Conservation (phyloP, 53 echinoderm and acorn worm species). For the Echinometra lucunter region DNA sequence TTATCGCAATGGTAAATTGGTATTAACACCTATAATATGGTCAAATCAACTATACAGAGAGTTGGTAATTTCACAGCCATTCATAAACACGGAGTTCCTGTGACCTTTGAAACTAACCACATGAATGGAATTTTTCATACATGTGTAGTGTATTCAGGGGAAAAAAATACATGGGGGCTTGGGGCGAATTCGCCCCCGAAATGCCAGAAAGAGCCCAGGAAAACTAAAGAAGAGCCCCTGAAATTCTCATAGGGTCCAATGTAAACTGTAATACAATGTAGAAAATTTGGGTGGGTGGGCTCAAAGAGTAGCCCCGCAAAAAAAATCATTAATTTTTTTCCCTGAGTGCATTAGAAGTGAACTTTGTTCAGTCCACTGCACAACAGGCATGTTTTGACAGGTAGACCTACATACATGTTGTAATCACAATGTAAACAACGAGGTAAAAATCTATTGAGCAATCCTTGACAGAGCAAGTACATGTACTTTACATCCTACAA, state of each 20-base stretch:
- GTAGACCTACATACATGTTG: not conserved
- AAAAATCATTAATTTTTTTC: too few species aligned
- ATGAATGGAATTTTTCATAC: slow-evolving; percentile 20
- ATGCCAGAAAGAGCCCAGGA: too few species aligned
- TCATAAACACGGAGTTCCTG: not conserved
- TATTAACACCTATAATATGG: not conserved
- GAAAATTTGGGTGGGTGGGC: too few species aligned
- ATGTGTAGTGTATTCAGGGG: too few species aligned
- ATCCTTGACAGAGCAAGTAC: not conserved
- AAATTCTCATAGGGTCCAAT: too few species aligned
- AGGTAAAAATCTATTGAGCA: not conserved
- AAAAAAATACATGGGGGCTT: too few species aligned
- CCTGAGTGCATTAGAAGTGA: not conserved
- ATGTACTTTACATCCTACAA: not conserved
- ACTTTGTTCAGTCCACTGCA: not conserved
- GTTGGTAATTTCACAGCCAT: not conserved
- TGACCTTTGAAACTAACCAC: slow-evolving; percentile 3
- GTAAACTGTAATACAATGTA: too few species aligned
- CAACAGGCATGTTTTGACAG: not conserved
- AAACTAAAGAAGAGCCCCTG: too few species aligned
- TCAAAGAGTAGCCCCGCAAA: too few species aligned
- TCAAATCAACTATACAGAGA: too few species aligned
- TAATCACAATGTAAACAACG: not conserved
- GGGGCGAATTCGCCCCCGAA: too few species aligned
- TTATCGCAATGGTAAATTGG: not conserved